phyloP scores from a whole-genome alignment of 2,797 vertebrate genomes.

The Mus minutoides region DNA sequence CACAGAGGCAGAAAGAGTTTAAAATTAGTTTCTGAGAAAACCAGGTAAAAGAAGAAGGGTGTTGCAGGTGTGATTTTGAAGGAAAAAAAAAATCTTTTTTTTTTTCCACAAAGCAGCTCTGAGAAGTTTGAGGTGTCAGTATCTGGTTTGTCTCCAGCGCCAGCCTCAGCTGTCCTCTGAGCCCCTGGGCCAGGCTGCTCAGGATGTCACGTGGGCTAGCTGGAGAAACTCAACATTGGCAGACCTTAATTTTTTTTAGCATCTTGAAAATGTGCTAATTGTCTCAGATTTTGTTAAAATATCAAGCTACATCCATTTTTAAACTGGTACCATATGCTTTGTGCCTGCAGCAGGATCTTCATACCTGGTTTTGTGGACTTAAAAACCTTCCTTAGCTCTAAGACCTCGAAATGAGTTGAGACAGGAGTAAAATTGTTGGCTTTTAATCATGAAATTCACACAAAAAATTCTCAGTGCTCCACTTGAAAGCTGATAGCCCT shows the following conservation, averaged over 20 bases:
- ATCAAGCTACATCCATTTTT: slow-evolving; percentile 67
- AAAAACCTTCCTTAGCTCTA: background rate
- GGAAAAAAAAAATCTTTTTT: background rate
- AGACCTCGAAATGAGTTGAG: background rate
- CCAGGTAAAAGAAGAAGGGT: background rate
- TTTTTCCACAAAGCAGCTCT: background rate
- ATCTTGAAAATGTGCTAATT: slow-evolving; percentile 63
- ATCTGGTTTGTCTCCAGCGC: background rate
- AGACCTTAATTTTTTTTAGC: slow-evolving; percentile 30
- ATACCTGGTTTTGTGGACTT: slow-evolving; percentile 42
- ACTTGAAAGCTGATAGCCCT: background rate
- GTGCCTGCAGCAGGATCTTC: slow-evolving; percentile 46
- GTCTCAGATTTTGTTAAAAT: slow-evolving; percentile 70
- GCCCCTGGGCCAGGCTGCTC: background rate
- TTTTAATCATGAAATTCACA: slow-evolving; percentile 21
- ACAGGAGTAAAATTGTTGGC: background rate
- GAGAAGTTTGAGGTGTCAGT: background rate
- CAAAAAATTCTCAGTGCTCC: background rate
- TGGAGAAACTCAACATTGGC: background rate
- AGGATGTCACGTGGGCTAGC: background rate
- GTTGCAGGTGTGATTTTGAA: background rate
- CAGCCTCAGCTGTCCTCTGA: background rate
- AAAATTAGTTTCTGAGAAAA: slow-evolving; percentile 36
- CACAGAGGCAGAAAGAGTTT: background rate
- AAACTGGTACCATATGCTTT: slow-evolving; percentile 64